These are phyloP conservation scores for Brachionus calyciflorus DNA, from an alignment of 1,140 invertebrate genomes.

Conservation along the genomic window DNA sequence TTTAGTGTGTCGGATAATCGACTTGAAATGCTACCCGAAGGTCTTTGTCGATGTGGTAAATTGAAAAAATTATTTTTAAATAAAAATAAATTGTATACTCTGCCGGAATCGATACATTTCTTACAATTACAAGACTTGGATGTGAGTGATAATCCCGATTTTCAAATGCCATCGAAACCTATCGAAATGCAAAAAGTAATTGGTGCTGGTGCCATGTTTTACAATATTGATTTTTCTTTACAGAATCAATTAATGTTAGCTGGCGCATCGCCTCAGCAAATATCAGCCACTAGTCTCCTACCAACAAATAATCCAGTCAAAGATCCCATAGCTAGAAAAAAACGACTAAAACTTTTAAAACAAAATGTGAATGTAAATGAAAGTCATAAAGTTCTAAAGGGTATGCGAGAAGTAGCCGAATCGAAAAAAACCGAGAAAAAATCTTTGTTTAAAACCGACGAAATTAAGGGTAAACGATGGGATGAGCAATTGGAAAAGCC, in stretches of 20 bases:
- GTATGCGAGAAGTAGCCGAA: conserved; percentile 95
- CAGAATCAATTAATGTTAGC: conserved; percentile 85
- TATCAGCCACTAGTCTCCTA: conserved; percentile 65
- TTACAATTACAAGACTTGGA: conserved; percentile 79
- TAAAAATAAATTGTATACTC: conserved; percentile 86
- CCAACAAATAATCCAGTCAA: neutral
- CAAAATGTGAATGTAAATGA: conserved; percentile 21
- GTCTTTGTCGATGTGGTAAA: conserved; percentile 88
- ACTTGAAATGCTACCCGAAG: conserved; percentile 97
- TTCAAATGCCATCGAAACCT: conserved; percentile 91
- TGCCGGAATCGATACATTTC: conserved; percentile 94
- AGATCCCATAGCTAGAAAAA: conserved; percentile 49
- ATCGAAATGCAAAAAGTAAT: conserved; percentile 66
- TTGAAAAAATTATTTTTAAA: conserved; percentile 90
- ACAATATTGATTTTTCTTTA: conserved; percentile 97
- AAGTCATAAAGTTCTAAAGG: conserved; percentile 56
- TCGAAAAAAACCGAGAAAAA: conserved; percentile 67
- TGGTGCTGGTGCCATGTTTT: conserved; percentile 80
- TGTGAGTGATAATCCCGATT: conserved; percentile 85
- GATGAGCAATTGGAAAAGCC: conserved; percentile 86
- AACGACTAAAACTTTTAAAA: conserved; percentile 39
- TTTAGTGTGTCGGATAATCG: conserved; percentile 94
- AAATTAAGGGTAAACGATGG: conserved; percentile 50
- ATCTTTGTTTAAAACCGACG: conserved; percentile 22
- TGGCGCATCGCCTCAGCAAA: conserved; percentile 68